Evolutionary conservation across 1,140 invertebrate species (phyloP).

Genomic region (Tetranychus cinnabarinus): DNA sequence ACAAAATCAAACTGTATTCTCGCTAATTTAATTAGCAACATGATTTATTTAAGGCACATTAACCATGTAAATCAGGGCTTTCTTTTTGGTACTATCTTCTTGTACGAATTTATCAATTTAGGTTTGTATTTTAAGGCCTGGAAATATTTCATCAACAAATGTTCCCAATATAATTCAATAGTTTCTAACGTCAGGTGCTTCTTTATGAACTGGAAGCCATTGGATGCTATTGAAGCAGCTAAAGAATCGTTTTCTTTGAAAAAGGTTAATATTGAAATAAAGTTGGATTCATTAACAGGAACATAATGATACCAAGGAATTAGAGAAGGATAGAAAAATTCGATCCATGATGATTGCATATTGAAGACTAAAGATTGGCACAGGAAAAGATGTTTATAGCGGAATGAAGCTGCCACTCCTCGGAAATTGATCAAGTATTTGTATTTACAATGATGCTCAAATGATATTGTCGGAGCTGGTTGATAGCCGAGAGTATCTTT

Average conservation of each 20-base stretch:
- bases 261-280: constrained; percentile 48
- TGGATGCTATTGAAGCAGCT: constrained; percentile 51
- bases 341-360: constrained; percentile 76
- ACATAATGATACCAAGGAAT: constrained; percentile 93
- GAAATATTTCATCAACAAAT: constrained; percentile 46
- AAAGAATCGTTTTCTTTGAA: constrained; percentile 46
- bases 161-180: constrained; percentile 64
- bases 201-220: constrained; percentile 54
- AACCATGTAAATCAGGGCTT: background rate
- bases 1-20: too few species aligned
- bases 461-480: constrained; percentile 59
- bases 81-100: too few species aligned
- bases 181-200: constrained; percentile 58
- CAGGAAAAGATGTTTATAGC: constrained; percentile 85
- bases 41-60: background rate
- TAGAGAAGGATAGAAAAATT: constrained; percentile 78
- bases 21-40: background rate
- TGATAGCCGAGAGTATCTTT: constrained; percentile 51
- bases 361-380: constrained; percentile 87
- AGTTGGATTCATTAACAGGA: constrained; percentile 46
- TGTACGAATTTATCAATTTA: too few species aligned
- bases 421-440: constrained; percentile 81
- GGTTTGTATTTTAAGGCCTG: constrained; percentile 20
- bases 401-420: constrained; percentile 85
- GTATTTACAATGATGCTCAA: constrained; percentile 66